A percentile compares a stretch with the other conserved stretches of the same genome.
These are phyloP conservation scores for Corythoichthys intestinalis DNA, from an alignment of 2,113 vertebrate species.

Conservation along the genomic window DNA sequence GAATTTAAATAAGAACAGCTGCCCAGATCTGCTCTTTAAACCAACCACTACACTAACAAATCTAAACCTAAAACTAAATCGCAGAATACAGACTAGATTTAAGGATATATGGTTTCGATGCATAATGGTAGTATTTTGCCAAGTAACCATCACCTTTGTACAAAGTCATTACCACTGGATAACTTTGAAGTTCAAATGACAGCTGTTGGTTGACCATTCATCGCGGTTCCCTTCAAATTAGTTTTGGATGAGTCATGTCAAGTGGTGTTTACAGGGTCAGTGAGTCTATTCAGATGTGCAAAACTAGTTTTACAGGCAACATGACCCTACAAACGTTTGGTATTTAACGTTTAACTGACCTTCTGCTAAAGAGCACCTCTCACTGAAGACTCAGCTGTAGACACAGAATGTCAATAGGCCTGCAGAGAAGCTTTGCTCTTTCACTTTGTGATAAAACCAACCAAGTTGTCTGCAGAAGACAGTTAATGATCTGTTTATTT, in stretches of 20 bases:
- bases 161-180: neutral
- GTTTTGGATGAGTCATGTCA: conserved; percentile 13
- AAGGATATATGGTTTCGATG: no score
- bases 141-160: neutral
- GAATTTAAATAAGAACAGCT: neutral
- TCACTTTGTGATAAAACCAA: conserved; percentile 25
- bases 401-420: conserved; percentile 30
- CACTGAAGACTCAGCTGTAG: conserved; percentile 24
- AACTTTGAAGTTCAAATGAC: neutral
- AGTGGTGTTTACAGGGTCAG: conserved; percentile 23
- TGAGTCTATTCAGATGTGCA: conserved; percentile 19
- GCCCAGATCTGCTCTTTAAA: neutral
- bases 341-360: conserved; percentile 46
- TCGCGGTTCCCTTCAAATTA: neutral
- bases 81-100: no score
- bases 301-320: conserved; percentile 41
- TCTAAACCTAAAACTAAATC: no score
- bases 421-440: conserved; percentile 19
- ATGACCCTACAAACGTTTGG: conserved; percentile 52
- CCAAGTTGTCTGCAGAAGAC: conserved; percentile 24
- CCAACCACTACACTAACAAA: neutral
- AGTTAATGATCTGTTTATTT: conserved; percentile 26
- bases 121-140: no score
- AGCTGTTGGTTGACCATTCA: neutral
- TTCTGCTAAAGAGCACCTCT: conserved; percentile 27